Evolutionary conservation across 2,888 invertebrate species (phyloP), one percentile per base, ranked within the genome.

Genomic region (Parnassius glacialis): DNA sequence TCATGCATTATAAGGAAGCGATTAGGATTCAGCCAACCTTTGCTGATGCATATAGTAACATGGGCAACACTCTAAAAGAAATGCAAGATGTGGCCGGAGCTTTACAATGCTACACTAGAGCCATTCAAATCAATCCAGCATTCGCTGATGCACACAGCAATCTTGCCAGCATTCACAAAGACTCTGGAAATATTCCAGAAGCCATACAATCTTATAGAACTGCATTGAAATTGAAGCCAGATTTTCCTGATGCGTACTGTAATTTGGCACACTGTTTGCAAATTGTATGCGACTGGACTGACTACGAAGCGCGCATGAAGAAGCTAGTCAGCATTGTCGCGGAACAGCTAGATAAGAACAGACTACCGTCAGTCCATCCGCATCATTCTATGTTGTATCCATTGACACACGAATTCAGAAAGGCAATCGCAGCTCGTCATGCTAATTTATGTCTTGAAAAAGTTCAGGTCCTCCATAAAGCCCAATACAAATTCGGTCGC

Each of bases 341-440:
- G 7, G 99, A 99, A 79, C 99, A 99, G 80, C 90, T 99, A 62
- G 97, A 98, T 52, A 98, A 99, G 89, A 99, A 99, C 82, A 94
- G 99, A 67, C 92, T 99, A 59, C 99, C 99, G 0, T 99, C 99
- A 0, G 99, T 99, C 2, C 99, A 99, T 92, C 99, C 99, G 0
- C 99, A 99, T 90, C 99, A 99, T 92, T 99, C 98, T 55, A 99
- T 99, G 99, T 93, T 99, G 59, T 99, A 99, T 90, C 99, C 99
- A 1, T 92, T 99, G 68, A 96, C 97, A 1, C 99, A 99, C 80
- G 97, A 97, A 42, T 98, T 96, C 81, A 94, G 99, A 62, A 98
- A 98, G 87, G 97, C 97, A 5, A 99, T 99, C 71, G 99, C 99
- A 11, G 97, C 97, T 3, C 94, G 98, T 62, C 99, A 99, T 83